phyloP scores from a whole-genome alignment of 2,888 invertebrate genomes.

The Drosophila pseudotalamancana region DNA sequence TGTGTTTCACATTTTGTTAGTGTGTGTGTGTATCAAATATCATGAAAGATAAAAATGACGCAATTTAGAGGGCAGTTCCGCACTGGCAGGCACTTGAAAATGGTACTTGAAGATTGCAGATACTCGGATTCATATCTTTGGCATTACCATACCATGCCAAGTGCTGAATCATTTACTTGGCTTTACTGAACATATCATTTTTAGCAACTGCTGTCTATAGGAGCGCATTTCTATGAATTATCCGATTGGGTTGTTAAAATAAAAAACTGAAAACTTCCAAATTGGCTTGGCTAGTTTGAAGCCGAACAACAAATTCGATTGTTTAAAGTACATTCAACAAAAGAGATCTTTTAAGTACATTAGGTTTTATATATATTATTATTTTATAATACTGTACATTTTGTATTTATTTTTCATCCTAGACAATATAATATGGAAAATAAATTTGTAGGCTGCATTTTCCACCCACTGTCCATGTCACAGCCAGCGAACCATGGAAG shows the following conservation, averaged over 20 bases:
- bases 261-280: conserved; percentile 32
- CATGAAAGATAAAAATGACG: conserved; percentile 57
- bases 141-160: conserved; percentile 43
- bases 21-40: conserved; percentile 43
- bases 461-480: conserved; percentile 44
- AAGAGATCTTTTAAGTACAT: neutral
- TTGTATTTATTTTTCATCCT: no score
- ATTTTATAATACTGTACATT: no score
- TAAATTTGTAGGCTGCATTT: neutral
- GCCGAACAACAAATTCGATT: conserved; percentile 15
- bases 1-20: conserved; percentile 38
- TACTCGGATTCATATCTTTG: conserved; percentile 31
- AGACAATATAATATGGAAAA: neutral
- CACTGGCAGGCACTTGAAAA: conserved; percentile 53
- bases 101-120: conserved; percentile 69
- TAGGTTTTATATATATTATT: neutral
- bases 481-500: conserved; percentile 16
- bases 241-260: conserved; percentile 21
- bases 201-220: conserved; percentile 15
- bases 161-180: conserved; percentile 39
- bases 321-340: neutral
- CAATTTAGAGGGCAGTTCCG: conserved; percentile 30
- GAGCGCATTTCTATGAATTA: conserved; percentile 31
- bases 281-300: conserved; percentile 25
- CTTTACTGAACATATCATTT: conserved; percentile 31